Base-by-base conservation (phyloP, 2,797 vertebrate genomes). In the Pantherophis alleghaniensis region DNA sequence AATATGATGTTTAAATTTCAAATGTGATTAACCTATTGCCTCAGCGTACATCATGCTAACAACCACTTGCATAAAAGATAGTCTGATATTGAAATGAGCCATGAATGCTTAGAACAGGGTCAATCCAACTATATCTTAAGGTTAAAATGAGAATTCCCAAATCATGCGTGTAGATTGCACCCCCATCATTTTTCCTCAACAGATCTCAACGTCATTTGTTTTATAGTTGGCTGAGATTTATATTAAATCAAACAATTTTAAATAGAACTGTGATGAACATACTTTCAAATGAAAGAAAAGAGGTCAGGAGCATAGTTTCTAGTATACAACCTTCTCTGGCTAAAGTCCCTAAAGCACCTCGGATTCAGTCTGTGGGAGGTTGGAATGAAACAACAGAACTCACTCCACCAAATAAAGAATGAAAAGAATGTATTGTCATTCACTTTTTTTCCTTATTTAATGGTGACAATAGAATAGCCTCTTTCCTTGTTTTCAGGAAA, bases 191-290 rank as follows among this genome's bases (percentile, higher is more conserved):
- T 95, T 94, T 18, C 95, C 95, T 96, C 91, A 5, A 5, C 93
- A 94, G 96, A 97, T 94, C 92, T 96, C 95, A 95, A 96, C 94
- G 94, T 95, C 95, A 96, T 96, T 97, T 97, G 95, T 96, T 97
- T 96, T 96, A 96, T 95, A 97, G 96, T 94, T 95, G 94, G 91
- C 89, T 96, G 95, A 95, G 95, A 97, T 95, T 94, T 95, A 94
- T 94, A 95, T 96, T 97, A 98, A 98, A 98, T 98, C 96, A 97
- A 91, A 74, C 91, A n/a, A 94, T 97, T 97, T 98, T 96, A 56
- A 79, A 95, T 95, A 96, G 95, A 97, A 97, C 94, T 92, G 92
- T 92, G 94, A 96, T 96, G 95, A 96, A 97, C 95, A 95, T 93
- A 91, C 66, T 51, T 96, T 95, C 86, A 86, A 97, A 97, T 97